Percentiles rank a stretch among this genome's conserved stretches.
These are phyloP conservation scores for Dynastes maya DNA, from an alignment of 2,888 invertebrate species.

Conservation along the genomic window DNA sequence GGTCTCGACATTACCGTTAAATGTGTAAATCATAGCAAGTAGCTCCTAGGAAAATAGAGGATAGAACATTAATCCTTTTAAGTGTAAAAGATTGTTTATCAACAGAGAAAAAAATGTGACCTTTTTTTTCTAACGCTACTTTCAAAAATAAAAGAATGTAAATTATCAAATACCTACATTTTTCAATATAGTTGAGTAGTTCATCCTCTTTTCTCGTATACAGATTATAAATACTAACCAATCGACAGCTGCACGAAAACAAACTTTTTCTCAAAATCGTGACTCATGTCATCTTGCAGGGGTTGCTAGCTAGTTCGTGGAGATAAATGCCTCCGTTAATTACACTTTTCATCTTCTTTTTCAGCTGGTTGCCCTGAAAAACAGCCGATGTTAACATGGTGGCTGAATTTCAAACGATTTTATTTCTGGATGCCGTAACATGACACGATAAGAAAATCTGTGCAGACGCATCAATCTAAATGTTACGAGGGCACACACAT, in stretches of 20 bases:
- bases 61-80: too few species aligned
- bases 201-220: background rate
- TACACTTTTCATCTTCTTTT: conserved; percentile 46
- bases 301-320: conserved; percentile 12
- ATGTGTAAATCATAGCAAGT: too few species aligned
- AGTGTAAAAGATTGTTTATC: too few species aligned
- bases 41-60: too few species aligned
- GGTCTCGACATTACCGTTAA: too few species aligned
- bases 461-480: conserved; percentile 47
- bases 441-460: conserved; percentile 45
- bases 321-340: conserved; percentile 44
- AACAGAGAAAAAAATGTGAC: too few species aligned
- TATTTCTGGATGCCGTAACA: conserved; percentile 46
- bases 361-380: conserved; percentile 26
- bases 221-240: conserved; percentile 4
- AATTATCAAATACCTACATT: too few species aligned
- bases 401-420: conserved; percentile 43
- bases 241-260: conserved; percentile 17
- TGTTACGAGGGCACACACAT: conserved; percentile 43
- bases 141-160: too few species aligned
- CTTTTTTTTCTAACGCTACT: too few species aligned
- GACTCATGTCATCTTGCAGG: conserved; percentile 21
- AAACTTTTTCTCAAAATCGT: conserved; percentile 38
- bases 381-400: conserved; percentile 40
- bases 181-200: too few species aligned